Evolutionary conservation across 2,113 vertebrate species (phyloP), one percentile per base, ranked within the genome.

Genomic region (Bubo bubo): DNA sequence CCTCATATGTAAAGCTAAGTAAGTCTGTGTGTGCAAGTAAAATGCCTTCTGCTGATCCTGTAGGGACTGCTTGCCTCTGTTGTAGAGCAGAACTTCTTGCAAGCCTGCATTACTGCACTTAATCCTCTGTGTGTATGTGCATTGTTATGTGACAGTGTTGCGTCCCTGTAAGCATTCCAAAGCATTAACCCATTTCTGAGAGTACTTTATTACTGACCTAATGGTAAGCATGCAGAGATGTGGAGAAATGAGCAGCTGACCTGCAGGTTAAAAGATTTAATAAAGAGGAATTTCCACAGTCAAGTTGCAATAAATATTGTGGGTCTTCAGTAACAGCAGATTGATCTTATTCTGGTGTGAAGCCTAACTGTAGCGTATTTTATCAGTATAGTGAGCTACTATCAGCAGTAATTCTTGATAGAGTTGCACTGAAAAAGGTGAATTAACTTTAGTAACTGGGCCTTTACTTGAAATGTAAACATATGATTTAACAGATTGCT

Each of bases 401-500:
- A 89, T 87, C 79, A 76, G 47, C 34, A 88, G 89, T 94, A 85
- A 45, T 93, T 98, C 92, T 91, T 81, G 53, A 24, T 62, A 32
- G 52, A 86, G 66, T 94, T 93, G 75, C 53, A 76, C 86, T 84
- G 53, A 73, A 95, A 96, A 93, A 96, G 86, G 74, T 92, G 75
- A 97, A 97, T 92, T 86, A 95, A 96, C 85, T 96, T 92, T 92
- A 77, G 87, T 97, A 98, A 95, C 84, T 83, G 82, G 90, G 70
- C 76, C 28, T 96, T 97, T 91, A 71, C 32, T 93, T 20, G 24
- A 97, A 97, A 95, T 79, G 91, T 95, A 97, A 96, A 95, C 77
- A 75, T 62, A 88, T 58, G 84, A 96, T 96, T 96, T 91, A 97
- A 97, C 94, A 97, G 96, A 97, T 95, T 93, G 95, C 72, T 95